Base-by-base conservation (phyloP, 2,113 vertebrate species). In the Electrona antarctica region DNA sequence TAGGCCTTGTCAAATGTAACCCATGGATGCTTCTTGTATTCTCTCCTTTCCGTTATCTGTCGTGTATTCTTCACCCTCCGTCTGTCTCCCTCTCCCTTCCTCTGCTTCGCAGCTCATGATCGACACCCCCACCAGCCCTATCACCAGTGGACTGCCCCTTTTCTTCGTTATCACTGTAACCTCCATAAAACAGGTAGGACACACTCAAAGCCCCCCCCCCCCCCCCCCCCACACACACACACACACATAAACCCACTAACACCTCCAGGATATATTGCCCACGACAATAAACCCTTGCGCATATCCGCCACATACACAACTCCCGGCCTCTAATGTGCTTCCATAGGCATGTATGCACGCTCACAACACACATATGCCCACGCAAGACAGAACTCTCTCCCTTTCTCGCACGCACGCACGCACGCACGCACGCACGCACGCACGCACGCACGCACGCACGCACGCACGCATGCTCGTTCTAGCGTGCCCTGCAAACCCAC, bases 141-240 rank as follows among this genome's bases (percentile, higher is more conserved):
- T 97, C 88, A 99, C 98, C 41, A 99, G 97, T 48, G 98, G 98
- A 63, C 94, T 99, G 79, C 97, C 98, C 2, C 95, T 99, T 55
- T 96, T 99, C 89, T 99, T 99, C 87, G 97, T 99, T 85, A 99
- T 99, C 87, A 97, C 95, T 0, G 98, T 99, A 88, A 99, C 98
- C 5, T 96, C 98, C 83, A 95, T 99, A 87, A 99, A 99, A 90
- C 98, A 99, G 96, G 98, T 99, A 87, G 69, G 74, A 64, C 15
- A 10, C 14, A 21, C 21, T 1, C 21, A 21, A n/a, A n/a, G n/a
- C n/a, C 8, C 1, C 4, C 7, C 11, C 46, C 41, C 8, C 13
- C 46, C 28, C 9, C 21, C 7, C 58, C 33, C 58, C 41, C 11
- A 45, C 59, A 60, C 59, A 60, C 59, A 60, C 59, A n/a, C 29